These are phyloP conservation scores for Leptinotarsa tumamoca DNA, from an alignment of 2,888 invertebrate species.

Conservation along the genomic window DNA sequence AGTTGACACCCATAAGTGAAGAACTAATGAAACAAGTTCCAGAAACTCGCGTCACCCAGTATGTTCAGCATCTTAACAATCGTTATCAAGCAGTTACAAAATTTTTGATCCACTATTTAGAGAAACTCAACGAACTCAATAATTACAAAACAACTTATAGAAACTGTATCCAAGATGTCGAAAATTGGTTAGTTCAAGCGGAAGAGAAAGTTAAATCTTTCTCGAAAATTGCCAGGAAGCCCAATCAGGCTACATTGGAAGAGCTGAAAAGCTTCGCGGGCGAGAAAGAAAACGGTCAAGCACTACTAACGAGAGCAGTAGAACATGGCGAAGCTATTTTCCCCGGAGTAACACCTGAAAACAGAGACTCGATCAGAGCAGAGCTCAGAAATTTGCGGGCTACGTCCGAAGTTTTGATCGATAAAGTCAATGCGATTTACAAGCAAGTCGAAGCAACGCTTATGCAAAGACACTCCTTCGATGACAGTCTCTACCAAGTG, in stretches of 20 bases:
- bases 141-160: constrained; percentile 78
- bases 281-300: constrained; percentile 84
- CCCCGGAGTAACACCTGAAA: constrained; percentile 83
- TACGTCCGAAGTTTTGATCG: constrained; percentile 85
- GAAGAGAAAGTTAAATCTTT: constrained; percentile 80
- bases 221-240: constrained; percentile 81
- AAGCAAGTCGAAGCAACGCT: constrained; percentile 90
- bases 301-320: constrained; percentile 81
- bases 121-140: constrained; percentile 78
- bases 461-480: constrained; percentile 91
- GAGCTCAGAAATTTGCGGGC: constrained; percentile 85
- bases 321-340: constrained; percentile 91
- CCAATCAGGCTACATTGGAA: constrained; percentile 80
- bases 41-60: constrained; percentile 85
- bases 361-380: constrained; percentile 85
- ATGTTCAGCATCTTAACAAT: constrained; percentile 81
- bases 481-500: constrained; percentile 90
- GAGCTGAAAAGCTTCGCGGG: constrained; percentile 80
- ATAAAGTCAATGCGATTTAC: constrained; percentile 85
- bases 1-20: constrained; percentile 77
- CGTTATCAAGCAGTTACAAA: constrained; percentile 82
- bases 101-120: constrained; percentile 77
- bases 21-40: constrained; percentile 82
- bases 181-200: constrained; percentile 83
- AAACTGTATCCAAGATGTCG: constrained; percentile 76